These are phyloP conservation scores for Erebia aethiops DNA, from an alignment of 2,888 invertebrate species.

Conservation along the genomic window DNA sequence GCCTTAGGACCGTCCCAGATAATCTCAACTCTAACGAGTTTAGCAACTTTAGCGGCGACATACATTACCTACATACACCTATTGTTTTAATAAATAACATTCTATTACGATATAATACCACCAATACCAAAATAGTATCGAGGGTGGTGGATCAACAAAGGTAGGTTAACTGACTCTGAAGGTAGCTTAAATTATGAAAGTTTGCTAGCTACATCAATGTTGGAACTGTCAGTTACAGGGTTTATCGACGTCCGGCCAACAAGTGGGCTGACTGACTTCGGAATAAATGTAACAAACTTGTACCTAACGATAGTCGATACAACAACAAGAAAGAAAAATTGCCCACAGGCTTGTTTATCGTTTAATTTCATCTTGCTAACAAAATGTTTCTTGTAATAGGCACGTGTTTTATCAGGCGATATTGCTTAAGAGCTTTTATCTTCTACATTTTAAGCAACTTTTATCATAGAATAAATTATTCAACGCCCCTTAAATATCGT, in stretches of 20 bases:
- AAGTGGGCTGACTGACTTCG: conserved; percentile 19
- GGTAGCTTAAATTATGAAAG: background rate
- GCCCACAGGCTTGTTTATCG: background rate
- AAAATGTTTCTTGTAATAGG: conserved; percentile 5
- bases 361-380: background rate
- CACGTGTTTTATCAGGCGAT: background rate
- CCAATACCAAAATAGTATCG: too few species aligned
- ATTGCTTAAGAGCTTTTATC: background rate
- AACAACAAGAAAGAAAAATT: background rate
- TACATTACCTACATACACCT: too few species aligned
- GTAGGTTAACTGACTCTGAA: background rate
- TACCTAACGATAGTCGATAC: background rate
- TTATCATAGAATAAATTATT: too few species aligned
- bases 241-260: conserved; percentile 29
- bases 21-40: too few species aligned
- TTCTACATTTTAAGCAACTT: background rate
- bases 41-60: too few species aligned
- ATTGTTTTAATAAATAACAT: too few species aligned
- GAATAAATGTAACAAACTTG: conserved; percentile 10
- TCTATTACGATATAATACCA: too few species aligned
- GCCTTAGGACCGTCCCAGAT: too few species aligned
- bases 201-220: conserved; percentile 1
- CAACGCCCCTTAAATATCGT: too few species aligned
- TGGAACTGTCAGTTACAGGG: conserved; percentile 9
- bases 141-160: background rate